Evolutionary conservation across 2,888 invertebrate genomes (phyloP), one percentile per base, ranked within the genome.

Genomic region (Mythimna ferrago): DNA sequence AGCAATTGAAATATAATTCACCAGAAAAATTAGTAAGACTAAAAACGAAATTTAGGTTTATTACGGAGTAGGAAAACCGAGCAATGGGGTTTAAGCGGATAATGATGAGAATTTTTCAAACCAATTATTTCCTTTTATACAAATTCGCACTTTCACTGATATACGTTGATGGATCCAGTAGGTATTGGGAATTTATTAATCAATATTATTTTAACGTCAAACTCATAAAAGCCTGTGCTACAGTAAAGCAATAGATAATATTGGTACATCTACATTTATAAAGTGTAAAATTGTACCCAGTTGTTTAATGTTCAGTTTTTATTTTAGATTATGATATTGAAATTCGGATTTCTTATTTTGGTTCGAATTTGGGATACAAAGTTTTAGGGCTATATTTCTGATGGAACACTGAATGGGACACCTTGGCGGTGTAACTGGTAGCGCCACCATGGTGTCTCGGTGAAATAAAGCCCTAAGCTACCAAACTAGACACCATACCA

Each of bases 211-310:
- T 67, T 72, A 54, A 75, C 21, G 73, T 53, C 14, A 44, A 73
- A 77, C 66, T 69, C 44, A 68, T 67, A 48, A 44, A 72, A 72
- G 76, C 73, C 86, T 87, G 83, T 86, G 83, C 87, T 81, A 80
- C 62, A 70, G 58, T 77, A 78, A 76, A 80, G 68, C 71, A 73
- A 66, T 51, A 51, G 19, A 76, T 78, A 51, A 53, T 60, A 58
- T 70, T 57, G 72, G 72, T 78, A 82, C 73, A 71, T 21, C 73
- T 76, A 79, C 61, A 64, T 76, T 81, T 81, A 81, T 63, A 87
- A 84, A 84, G 78, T 85, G 67, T 85, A 89, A 88, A 90, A 90
- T 90, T 88, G 88, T 88, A 88, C 88, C 87, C 88, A 88, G 85
- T 85, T 83, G 76, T 75, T 83, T 76, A 69, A 66, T 68, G 63